Percentiles rank a stretch among this genome's conserved stretches.
phyloP scores from a whole-genome alignment of 2,888 invertebrate species.

The Meganola albula region DNA sequence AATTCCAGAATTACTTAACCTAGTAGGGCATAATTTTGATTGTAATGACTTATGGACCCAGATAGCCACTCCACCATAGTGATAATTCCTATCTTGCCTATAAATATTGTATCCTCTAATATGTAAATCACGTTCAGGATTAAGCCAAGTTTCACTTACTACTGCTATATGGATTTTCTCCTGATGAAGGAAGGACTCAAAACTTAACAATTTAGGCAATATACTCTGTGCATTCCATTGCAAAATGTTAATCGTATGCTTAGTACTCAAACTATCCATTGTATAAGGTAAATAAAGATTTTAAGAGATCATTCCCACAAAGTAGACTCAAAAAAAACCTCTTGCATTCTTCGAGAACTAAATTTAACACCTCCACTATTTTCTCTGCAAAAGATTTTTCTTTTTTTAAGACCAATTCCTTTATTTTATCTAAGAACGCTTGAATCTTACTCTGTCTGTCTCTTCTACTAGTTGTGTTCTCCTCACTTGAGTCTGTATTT shows the following conservation, averaged over 20 bases:
- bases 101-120: conserved; percentile 4
- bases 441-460: background rate
- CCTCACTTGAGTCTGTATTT: too few relatives aligned
- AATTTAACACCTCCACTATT: background rate
- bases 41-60: conserved; percentile 2
- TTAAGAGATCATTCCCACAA: background rate
- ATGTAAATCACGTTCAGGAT: conserved; percentile 3
- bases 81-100: conserved; percentile 1
- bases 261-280: background rate
- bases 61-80: background rate
- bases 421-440: background rate
- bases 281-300: conserved; percentile 1
- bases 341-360: conserved; percentile 1
- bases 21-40: background rate
- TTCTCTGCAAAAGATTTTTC: conserved; percentile 1
- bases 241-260: background rate
- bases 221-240: conserved; percentile 4
- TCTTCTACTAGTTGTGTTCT: too few relatives aligned
- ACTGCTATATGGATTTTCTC: conserved; percentile 2
- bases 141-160: conserved; percentile 2
- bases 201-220: background rate
- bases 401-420: background rate
- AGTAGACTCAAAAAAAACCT: background rate
- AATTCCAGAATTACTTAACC: background rate
- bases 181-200: background rate